Evolutionary conservation across 2,113 vertebrate genomes (phyloP), one percentile per base, ranked within the genome.

Genomic region (Reinhardtius hippoglossoides): DNA sequence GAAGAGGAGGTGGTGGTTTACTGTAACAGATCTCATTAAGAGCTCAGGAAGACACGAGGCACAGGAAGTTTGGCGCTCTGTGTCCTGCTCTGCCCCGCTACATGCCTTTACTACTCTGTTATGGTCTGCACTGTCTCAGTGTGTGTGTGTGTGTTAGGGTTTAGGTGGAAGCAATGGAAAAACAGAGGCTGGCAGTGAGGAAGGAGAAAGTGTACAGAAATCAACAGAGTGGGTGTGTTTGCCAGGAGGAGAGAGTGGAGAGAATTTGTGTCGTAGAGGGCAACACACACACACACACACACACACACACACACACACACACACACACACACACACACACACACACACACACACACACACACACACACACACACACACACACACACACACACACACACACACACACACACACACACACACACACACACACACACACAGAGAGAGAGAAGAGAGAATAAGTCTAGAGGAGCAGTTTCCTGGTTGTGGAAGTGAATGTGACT

Each of bases 401-500:
- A 21, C 20, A 3, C 14, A 5, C 21, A 48, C 15, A 40, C 42
- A 55, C 61, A 46, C 50, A 24, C 66, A 40, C n/a, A 59, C 62
- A 68, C 56, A 50, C 18, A 54, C 50, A 37, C 46, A 46, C 23
- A 16, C 31, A 6, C 7, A 10, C 46, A 42, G n/a, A n/a, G n/a
- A n/a, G n/a, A n/a, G n/a, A n/a, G n/a, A n/a, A n/a, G n/a, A n/a
- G 40, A 61, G 40, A 24, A 23, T 31, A 44, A 54, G 27, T 71
- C 46, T 46, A 61, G 60, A 78, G 85, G 62, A 50, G 72, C 23
- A 76, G 83, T 81, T 88, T 87, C 87, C 85, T 80, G 80, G 74
- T 80, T 54, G 83, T 86, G 85, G 81, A 87, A 81, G 83, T 86
- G 79, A 87, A 81, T 89, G 85, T 83, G 74, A 89, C 84, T 81